Conservation (phyloP, 2,113 vertebrate genomes). For the Colius striatus region DNA sequence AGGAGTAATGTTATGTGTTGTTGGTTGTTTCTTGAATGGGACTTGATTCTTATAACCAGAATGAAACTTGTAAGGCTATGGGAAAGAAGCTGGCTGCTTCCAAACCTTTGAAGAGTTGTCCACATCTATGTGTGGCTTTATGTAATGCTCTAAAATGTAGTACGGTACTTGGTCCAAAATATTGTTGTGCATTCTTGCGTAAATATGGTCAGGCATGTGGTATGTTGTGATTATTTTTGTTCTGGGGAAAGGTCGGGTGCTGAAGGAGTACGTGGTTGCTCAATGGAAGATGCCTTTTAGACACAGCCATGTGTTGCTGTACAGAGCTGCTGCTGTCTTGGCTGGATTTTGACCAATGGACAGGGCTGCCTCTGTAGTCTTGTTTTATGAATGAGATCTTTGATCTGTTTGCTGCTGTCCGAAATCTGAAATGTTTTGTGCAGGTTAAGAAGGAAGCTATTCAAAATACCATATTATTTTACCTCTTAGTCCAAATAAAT, state of each 20-base stretch:
- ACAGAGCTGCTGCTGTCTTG: slow-evolving; percentile 7
- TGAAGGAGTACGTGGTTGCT: background rate
- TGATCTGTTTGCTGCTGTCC: slow-evolving; percentile 42
- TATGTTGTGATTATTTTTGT: slow-evolving; percentile 40
- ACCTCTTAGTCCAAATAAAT: slow-evolving; percentile 56
- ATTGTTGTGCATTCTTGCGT: slow-evolving; percentile 38
- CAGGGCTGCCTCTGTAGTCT: background rate
- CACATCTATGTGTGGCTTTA: background rate
- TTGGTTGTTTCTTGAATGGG: background rate
- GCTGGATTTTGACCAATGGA: background rate
- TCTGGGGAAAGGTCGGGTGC: background rate
- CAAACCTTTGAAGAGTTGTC: slow-evolving; percentile 7
- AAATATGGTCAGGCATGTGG: slow-evolving; percentile 44
- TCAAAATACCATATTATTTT: slow-evolving; percentile 40
- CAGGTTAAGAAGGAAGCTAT: slow-evolving; percentile 39
- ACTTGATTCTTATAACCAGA: slow-evolving; percentile 1
- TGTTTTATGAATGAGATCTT: background rate
- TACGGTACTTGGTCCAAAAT: slow-evolving; percentile 55
- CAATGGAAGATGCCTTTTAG: background rate
- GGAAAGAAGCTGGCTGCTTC: slow-evolving; percentile 6
- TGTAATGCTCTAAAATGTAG: background rate
- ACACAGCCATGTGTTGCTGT: background rate
- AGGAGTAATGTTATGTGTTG: background rate
- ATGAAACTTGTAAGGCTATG: slow-evolving; percentile 6
- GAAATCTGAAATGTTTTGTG: slow-evolving; percentile 23